Evolutionary conservation across 2,888 invertebrate genomes (phyloP), one percentile per base, ranked within the genome.

Genomic region (Tuberolachnus salignus): DNA sequence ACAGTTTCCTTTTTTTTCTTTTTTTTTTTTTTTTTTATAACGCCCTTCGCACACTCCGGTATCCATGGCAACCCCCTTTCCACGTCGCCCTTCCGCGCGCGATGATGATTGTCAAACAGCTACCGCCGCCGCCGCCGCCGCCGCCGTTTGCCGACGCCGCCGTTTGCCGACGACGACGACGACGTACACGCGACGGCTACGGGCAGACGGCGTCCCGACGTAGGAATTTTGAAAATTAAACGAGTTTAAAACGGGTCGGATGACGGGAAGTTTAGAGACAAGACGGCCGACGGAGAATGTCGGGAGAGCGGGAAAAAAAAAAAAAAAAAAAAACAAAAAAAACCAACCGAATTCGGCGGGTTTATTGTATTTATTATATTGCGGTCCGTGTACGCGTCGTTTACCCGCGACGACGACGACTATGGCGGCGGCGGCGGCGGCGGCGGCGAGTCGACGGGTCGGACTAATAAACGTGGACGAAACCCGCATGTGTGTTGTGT

Each of bases 1-100:
- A 78, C 78, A 69, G 78, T 78, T 78, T 78, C 78, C 78, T 61
- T 78, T 78, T 71, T n/a, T 51, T 69, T 78, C 78, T 66, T 67
- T 75, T 75, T 72, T 70, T 8, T 61, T 34, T 19, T 64, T 64
- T 66, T 66, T 66, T 66, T 78, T 78, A 69, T 69, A 78, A 78
- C 78, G 69, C 78, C 78, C 78, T 78, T 78, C 23, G 67, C 78
- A 67, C 67, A 57, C 78, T 59, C 72, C 34, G 67, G 78, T 78
- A 59, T 61, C 78, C 78, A 78, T 78, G 64, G 78, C 59, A 78
- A 78, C 78, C 59, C 78, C 78, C 78, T 78, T 66, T 57, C 75
- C 75, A 64, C 74, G 74, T 72, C 71, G 23, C 46, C 19, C 19
- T 10, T 26, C 26, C 51, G 21, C 13, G 34, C 53, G 26, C 75